phyloP scores from a whole-genome alignment of 2,797 vertebrate genomes.

The Ficedula albicollis region DNA sequence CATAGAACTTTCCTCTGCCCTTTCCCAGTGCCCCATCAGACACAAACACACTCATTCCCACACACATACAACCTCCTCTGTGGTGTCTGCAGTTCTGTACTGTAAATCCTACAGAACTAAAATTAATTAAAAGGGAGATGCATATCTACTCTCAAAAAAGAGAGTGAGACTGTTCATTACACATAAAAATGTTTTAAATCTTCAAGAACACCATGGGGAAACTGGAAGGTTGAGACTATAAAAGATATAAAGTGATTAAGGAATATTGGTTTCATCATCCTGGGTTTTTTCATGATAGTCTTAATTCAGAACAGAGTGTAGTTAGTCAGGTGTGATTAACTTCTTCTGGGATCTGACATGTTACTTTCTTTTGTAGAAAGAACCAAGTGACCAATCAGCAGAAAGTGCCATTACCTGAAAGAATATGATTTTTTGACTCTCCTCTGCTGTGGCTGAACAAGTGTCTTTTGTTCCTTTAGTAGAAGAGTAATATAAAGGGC shows the following conservation, averaged over 20 bases:
- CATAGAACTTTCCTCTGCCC: not conserved
- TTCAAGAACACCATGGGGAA: not conserved
- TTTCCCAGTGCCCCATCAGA: not conserved
- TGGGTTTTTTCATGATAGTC: not conserved
- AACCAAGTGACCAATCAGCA: not conserved
- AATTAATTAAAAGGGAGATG: not conserved
- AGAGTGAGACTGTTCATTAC: not conserved
- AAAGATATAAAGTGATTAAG: constrained; percentile 18
- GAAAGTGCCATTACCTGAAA: constrained; percentile 34
- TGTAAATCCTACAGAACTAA: not conserved
- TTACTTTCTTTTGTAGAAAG: not conserved
- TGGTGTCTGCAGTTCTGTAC: not conserved
- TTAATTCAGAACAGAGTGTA: not conserved
- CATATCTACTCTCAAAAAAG: not conserved
- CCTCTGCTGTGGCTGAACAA: not conserved
- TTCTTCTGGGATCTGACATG: not conserved
- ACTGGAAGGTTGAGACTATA: not conserved
- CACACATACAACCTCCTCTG: not conserved
- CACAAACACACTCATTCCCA: not conserved
- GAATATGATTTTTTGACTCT: constrained; percentile 27
- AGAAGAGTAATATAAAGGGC: not conserved
- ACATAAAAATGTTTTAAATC: not conserved
- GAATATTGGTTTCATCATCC: not conserved
- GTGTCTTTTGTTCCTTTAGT: constrained; percentile 8
- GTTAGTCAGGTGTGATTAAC: constrained; percentile 32